phyloP scores from a whole-genome alignment of 2,113 vertebrate genomes.

The Scartelaos histophorus region DNA sequence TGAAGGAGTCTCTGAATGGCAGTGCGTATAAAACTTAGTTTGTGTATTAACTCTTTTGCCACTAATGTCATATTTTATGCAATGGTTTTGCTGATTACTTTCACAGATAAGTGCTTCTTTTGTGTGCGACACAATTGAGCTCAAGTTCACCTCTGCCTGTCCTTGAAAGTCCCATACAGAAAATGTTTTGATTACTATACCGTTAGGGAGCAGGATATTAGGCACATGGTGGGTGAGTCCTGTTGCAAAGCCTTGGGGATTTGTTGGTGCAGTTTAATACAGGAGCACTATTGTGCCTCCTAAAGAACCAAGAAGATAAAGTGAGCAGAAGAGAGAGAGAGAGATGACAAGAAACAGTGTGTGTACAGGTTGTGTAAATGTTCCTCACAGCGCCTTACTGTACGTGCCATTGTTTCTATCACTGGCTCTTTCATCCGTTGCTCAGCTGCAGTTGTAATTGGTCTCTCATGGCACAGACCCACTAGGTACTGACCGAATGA shows the following conservation, averaged over 20 bases:
- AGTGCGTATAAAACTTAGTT: no score
- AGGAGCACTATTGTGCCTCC: slow-evolving; percentile 56
- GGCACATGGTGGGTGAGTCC: slow-evolving; percentile 41
- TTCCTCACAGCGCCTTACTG: background rate
- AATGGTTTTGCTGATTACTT: background rate
- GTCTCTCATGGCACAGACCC: slow-evolving; percentile 61
- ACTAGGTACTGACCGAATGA: slow-evolving; percentile 50
- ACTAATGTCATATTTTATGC: background rate
- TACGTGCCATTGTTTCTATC: slow-evolving; percentile 42
- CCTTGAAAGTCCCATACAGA: slow-evolving; percentile 35
- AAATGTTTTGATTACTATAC: slow-evolving; percentile 33
- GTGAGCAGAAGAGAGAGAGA: slow-evolving; percentile 17
- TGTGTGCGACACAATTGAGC: background rate
- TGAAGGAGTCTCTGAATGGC: background rate
- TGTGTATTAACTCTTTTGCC: background rate
- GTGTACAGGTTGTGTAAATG: background rate
- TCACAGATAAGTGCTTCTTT: background rate
- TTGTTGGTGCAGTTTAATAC: slow-evolving; percentile 38
- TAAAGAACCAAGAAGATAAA: slow-evolving; percentile 36
- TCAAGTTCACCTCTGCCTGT: slow-evolving; percentile 39
- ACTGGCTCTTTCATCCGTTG: slow-evolving; percentile 44
- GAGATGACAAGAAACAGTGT: slow-evolving; percentile 16
- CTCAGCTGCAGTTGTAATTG: slow-evolving; percentile 60
- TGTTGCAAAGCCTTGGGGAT: slow-evolving; percentile 46
- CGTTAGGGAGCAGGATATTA: slow-evolving; percentile 42